Evolutionary conservation across 2,888 invertebrate genomes (phyloP), one percentile per base, ranked within the genome.

Genomic region (Drosophila dives): DNA sequence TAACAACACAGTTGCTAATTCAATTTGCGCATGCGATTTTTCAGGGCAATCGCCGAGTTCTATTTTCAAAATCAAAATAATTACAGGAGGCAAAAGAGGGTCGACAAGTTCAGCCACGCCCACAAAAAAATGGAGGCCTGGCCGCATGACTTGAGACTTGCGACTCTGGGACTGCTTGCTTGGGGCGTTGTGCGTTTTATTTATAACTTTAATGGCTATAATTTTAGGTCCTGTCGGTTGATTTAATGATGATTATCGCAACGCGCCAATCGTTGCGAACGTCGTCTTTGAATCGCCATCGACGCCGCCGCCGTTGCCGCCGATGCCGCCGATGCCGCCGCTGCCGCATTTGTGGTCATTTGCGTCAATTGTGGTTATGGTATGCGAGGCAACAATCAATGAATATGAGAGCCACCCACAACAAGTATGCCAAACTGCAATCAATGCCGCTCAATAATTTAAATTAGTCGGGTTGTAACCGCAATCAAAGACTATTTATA

Each of bases 131-230:
- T 42, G 77, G 75, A 64, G 75, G 76, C 76, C 63, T 45, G 76
- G 48, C 61, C 62, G 20, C 42, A 32, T 29, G 29, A 32, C 20
- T 50, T 40, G 32, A 17, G 15, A 10, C 40, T n/a, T 48, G 34
- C 36, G 38, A 26, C 10, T 54, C 15, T 42, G 34, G 40, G 38
- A 26, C 10, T 54, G 38, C n/a, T 17, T 32, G 33, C 66, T 56
- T 8, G 58, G 34, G 51, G 33, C 55, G n/a, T 74, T 71, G 54
- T 66, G 55, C 71, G 66, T 80, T 89, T 86, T 87, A 89, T 87
- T 87, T 87, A 87, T 87, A 89, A 81, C 85, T 83, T 87, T 89
- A 87, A 87, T 89, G 88, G 89, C 64, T 89, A 89, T 87, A 89
- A 87, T 87, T 89, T 85, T 83, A 79, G 81, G 82, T 77, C 75